Conservation (phyloP, 2,797 vertebrate species). For the Percopsis omiscomaycus region DNA sequence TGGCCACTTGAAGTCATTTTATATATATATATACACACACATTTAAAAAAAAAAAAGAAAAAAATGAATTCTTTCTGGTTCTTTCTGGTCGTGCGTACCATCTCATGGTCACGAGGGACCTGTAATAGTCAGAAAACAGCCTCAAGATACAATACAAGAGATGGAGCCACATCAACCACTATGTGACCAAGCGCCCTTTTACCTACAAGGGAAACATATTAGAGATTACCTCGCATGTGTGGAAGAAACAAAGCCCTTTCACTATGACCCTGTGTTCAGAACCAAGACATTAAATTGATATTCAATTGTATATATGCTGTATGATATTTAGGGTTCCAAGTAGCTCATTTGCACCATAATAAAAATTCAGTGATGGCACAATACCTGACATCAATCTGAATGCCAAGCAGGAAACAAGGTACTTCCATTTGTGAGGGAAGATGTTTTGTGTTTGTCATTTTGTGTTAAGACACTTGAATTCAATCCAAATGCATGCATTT, state of each 20-base stretch:
- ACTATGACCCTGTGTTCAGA: neutral
- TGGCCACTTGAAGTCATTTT: conserved; percentile 53
- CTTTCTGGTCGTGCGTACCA: conserved; percentile 94
- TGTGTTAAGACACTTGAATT: too few relatives aligned
- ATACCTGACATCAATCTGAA: too few relatives aligned
- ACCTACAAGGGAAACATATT: conserved; percentile 99
- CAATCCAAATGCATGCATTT: too few relatives aligned
- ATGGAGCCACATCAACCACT: conserved; percentile 93
- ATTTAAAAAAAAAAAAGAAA: neutral
- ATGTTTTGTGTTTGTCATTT: too few relatives aligned
- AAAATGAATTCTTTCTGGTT: conserved; percentile 45
- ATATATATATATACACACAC: conserved; percentile 4
- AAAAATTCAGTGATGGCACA: neutral
- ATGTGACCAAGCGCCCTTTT: conserved; percentile 86
- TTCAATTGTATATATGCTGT: neutral
- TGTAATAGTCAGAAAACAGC: conserved; percentile 97
- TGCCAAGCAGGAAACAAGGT: too few relatives aligned
- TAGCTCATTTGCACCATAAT: neutral
- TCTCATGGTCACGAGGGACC: conserved; percentile 90
- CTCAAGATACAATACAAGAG: conserved; percentile 98
- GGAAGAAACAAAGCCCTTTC: conserved; percentile 78
- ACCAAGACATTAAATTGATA: neutral
- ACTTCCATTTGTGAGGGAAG: too few relatives aligned
- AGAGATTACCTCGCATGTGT: conserved; percentile 99
- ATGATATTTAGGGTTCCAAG: neutral